Conservation (phyloP, 2,113 vertebrate species). For the Dascyllus trimaculatus region DNA sequence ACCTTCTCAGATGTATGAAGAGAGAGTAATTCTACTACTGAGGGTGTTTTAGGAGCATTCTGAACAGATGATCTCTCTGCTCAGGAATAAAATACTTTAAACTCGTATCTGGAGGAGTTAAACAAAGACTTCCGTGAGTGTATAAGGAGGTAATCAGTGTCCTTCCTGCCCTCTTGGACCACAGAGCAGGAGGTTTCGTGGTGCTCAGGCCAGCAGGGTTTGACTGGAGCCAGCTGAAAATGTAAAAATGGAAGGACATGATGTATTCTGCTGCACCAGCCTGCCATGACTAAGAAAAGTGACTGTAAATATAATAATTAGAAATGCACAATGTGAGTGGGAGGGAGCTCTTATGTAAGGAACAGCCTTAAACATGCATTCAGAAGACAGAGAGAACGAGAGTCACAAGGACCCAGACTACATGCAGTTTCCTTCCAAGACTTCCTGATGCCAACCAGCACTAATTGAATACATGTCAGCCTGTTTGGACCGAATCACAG, state of each 20-base stretch:
- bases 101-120: no score
- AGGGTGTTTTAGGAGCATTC: not conserved
- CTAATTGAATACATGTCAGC: slow-evolving; percentile 43
- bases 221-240: no score
- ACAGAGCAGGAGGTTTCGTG: not conserved
- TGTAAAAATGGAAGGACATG: no score
- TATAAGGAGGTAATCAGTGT: not conserved
- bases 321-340: no score
- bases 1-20: slow-evolving; percentile 3
- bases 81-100: not conserved
- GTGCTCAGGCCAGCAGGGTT: not conserved
- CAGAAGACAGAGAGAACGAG: not conserved
- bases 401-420: not conserved
- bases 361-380: slow-evolving; percentile 25
- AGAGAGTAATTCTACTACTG: not conserved
- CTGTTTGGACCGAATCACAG: slow-evolving; percentile 25
- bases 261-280: no score
- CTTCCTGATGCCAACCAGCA: slow-evolving; percentile 3
- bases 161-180: not conserved
- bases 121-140: not conserved
- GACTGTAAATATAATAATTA: no score
- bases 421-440: slow-evolving; percentile 14
- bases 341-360: not conserved
- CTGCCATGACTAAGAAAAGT: no score
- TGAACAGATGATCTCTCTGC: not conserved